Conservation (phyloP, 2,113 vertebrate species). For the human region GRCh38 chr6:161701501-161702000, state of each 20-base stretch:
- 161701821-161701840: background rate
- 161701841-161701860: background rate
- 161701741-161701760: background rate
- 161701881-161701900: background rate
- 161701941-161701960: background rate
- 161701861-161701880: background rate
- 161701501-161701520: background rate
- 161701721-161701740: background rate
- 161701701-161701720: background rate
- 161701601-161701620: background rate
- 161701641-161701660: background rate
- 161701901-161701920: background rate
- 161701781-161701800: background rate
- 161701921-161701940: background rate
- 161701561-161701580: background rate
- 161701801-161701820: background rate
- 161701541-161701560: background rate
- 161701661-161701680: background rate
- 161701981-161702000: rapidly evolving
- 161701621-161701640: background rate
- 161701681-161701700: background rate
- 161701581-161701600: background rate
- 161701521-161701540: background rate
- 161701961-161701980: no score
- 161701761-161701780: background rate